phyloP scores from a whole-genome alignment of 2,888 invertebrate species.

The Anthophora plumipes region DNA sequence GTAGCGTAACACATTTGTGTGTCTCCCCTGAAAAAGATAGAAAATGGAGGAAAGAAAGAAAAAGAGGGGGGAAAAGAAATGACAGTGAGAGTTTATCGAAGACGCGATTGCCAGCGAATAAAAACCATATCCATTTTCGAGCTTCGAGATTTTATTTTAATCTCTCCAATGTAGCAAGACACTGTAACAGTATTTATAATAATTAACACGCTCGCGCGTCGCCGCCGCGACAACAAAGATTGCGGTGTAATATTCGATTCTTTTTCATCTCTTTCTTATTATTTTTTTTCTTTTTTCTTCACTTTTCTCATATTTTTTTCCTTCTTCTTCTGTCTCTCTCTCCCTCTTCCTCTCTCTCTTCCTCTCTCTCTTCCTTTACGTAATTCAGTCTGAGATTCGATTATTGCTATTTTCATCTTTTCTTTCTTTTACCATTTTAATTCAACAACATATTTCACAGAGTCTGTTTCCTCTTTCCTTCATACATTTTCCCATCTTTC shows the following conservation, averaged over 20 bases:
- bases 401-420: slow-evolving; percentile 69
- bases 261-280: slow-evolving; percentile 3
- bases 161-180: slow-evolving; percentile 75
- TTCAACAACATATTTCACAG: slow-evolving; percentile 67
- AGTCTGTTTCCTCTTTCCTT: slow-evolving; percentile 5
- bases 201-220: slow-evolving; percentile 75
- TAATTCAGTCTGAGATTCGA: slow-evolving; percentile 75
- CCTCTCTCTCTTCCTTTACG: slow-evolving; percentile 39
- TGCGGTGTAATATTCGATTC: slow-evolving; percentile 71
- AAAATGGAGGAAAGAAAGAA: neutral
- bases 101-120: slow-evolving; percentile 4
- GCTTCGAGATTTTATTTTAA: slow-evolving; percentile 75
- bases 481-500: neutral
- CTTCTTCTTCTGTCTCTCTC: no score
- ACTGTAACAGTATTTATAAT: slow-evolving; percentile 76
- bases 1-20: neutral
- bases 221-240: slow-evolving; percentile 73
- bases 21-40: slow-evolving; percentile 1
- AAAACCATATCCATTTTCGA: slow-evolving; percentile 58
- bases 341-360: no score
- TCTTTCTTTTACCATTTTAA: slow-evolving; percentile 24
- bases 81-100: neutral
- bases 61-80: neutral
- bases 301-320: no score
- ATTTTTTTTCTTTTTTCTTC: no score